Evolutionary conservation across 2,797 vertebrate species (phyloP), one percentile per base, ranked within the genome.

Genomic region (Liparis tanakae): DNA sequence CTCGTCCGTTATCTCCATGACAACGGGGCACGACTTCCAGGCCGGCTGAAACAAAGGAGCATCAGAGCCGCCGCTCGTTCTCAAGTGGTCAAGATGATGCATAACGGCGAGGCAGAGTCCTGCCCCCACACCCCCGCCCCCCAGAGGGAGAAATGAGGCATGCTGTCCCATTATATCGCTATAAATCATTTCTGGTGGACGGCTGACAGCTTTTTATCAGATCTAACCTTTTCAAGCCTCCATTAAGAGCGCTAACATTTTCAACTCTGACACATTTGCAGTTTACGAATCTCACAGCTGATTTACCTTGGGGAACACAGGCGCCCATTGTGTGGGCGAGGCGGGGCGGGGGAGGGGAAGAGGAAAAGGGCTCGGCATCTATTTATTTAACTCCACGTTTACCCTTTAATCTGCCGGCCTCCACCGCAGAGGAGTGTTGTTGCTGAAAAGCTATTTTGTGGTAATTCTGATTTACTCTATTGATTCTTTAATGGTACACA

Each of bases 141-240:
- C n/a, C n/a, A n/a, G n/a, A 94, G 95, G 96, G 95, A 97, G 96
- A 99, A 99, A 99, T 98, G 97, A 98, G 97, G 95, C 97, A 96
- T 97, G 96, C 95, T 96, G 95, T 96, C 96, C 96, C 94, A 97
- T 98, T 98, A 97, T 96, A 95, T 93, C 93, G 95, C 93, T 94
- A 98, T 99, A 97, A 98, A 98, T 99, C 97, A 98, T 95, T 95
- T 92, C 96, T 94, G 33, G 95, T 95, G 94, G 95, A 96, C 90
- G 94, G 92, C 94, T 97, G 97, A 98, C 97, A 96, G 96, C 95
- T 97, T 97, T 94, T 98, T 97, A 98, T 99, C 97, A 98, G 96
- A 96, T 96, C 94, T 99, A 98, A 99, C 98, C 98, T 99, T 99
- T 99, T 97, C 96, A 97, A 97, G 97, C 95, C 95, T 96, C 96